These are phyloP conservation scores for Hozukius guyotensis DNA, from an alignment of 2,797 vertebrate genomes.

Conservation along the genomic window DNA sequence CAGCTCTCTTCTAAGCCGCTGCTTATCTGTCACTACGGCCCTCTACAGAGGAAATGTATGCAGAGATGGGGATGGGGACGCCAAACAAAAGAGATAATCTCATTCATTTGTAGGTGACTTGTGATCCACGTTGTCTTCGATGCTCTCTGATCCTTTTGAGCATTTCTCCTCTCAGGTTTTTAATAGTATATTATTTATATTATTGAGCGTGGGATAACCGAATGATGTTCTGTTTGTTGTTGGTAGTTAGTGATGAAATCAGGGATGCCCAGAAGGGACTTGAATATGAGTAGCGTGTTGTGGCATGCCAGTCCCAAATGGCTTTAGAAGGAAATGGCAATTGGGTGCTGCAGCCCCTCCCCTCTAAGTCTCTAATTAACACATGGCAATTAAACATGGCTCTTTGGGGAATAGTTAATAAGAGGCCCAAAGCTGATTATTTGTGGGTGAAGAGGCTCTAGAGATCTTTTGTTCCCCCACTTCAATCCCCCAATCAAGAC, in stretches of 20 bases:
- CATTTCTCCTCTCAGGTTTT: slow-evolving; percentile 15
- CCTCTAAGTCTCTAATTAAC: slow-evolving; percentile 81
- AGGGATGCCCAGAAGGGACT: slow-evolving; percentile 47
- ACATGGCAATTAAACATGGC: slow-evolving; percentile 80
- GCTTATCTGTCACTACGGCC: slow-evolving; percentile 52
- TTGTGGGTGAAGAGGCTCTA: slow-evolving; percentile 59
- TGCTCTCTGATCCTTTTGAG: slow-evolving; percentile 14
- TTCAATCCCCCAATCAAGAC: slow-evolving; percentile 47
- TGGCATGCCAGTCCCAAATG: slow-evolving; percentile 77
- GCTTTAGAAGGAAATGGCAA: slow-evolving; percentile 68
- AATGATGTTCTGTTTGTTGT: slow-evolving; percentile 50
- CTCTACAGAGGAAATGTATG: slow-evolving; percentile 39
- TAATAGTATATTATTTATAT: neutral
- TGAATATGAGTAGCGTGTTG: slow-evolving; percentile 68
- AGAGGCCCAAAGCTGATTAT: slow-evolving; percentile 72
- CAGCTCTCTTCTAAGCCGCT: slow-evolving; percentile 44
- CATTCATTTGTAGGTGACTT: slow-evolving; percentile 40
- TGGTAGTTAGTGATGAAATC: slow-evolving; percentile 44
- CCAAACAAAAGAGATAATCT: slow-evolving; percentile 52
- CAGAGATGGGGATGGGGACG: slow-evolving; percentile 17
- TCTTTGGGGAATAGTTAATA: slow-evolving; percentile 76
- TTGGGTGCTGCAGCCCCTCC: slow-evolving; percentile 61
- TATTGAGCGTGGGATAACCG: slow-evolving; percentile 6
- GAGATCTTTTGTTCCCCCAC: slow-evolving; percentile 45
- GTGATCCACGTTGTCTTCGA: slow-evolving; percentile 37